Evolutionary conservation across 2,113 vertebrate species (phyloP).

Genomic region (Saccopteryx leptura): DNA sequence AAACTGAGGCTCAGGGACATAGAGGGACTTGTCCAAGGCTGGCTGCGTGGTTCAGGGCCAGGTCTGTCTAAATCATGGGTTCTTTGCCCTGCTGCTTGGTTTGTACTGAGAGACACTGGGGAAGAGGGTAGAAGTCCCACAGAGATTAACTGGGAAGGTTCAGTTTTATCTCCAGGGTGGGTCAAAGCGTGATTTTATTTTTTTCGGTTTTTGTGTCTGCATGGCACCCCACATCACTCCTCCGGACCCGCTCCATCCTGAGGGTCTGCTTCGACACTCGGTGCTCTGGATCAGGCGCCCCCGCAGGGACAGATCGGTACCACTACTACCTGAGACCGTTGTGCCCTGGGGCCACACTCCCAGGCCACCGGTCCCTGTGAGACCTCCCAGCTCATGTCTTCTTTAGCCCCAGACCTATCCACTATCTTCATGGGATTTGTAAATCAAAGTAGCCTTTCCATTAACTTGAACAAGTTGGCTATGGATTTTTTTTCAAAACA

Average conservation of each 20-base stretch:
- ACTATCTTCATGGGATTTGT: neutral
- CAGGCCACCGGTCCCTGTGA: neutral
- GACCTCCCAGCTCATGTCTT: neutral
- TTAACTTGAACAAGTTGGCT: neutral
- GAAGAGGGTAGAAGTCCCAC: neutral
- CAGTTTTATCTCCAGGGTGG: neutral
- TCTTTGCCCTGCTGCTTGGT: neutral
- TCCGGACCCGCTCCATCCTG: neutral
- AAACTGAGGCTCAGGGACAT: neutral
- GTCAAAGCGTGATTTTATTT: neutral
- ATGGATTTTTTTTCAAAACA: neutral
- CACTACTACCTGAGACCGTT: fast-evolving
- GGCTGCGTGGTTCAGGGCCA: fast-evolving
- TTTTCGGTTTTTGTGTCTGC: neutral
- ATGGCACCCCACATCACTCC: neutral
- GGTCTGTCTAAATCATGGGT: neutral
- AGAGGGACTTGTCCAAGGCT: neutral
- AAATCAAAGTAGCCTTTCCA: neutral
- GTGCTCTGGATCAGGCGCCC: neutral
- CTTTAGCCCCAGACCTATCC: neutral
- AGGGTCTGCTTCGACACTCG: neutral
- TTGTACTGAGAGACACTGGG: neutral
- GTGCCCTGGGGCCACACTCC: neutral
- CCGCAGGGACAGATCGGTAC: too few relatives aligned
- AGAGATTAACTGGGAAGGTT: neutral